Conservation (phyloP, 2,797 vertebrate species). For the Cirrhinus mrigala region DNA sequence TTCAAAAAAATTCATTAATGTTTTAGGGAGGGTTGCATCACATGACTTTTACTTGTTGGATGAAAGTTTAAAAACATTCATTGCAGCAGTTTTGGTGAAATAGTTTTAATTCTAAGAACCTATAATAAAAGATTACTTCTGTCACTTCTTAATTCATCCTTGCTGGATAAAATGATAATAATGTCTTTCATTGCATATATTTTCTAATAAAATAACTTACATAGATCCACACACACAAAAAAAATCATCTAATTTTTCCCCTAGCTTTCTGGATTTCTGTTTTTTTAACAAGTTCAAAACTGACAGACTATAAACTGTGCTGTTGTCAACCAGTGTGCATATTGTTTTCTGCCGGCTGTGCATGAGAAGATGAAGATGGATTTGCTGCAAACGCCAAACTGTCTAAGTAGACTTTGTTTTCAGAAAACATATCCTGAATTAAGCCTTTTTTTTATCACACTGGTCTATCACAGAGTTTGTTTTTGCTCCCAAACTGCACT, state of each 20-base stretch:
- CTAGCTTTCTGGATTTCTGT: not conserved
- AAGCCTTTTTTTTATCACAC: slow-evolving; percentile 3
- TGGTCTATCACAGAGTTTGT: not conserved
- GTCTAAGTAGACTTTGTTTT: not conserved
- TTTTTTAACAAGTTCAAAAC: not conserved
- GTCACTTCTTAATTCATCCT: too few relatives aligned
- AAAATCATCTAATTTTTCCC: not conserved
- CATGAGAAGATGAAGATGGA: not conserved
- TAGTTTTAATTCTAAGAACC: too few relatives aligned
- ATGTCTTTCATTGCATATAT: not conserved
- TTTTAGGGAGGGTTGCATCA: too few relatives aligned
- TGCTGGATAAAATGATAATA: too few relatives aligned
- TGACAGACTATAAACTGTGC: not conserved
- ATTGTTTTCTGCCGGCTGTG: not conserved
- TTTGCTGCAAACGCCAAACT: not conserved
- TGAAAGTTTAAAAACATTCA: too few relatives aligned
- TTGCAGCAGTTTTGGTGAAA: too few relatives aligned
- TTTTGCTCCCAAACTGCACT: not conserved
- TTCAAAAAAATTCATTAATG: too few relatives aligned
- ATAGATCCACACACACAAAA: not conserved
- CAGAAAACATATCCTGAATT: not conserved
- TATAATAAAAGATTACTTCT: too few relatives aligned
- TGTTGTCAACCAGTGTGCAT: not conserved
- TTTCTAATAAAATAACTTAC: not conserved
- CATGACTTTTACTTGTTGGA: too few relatives aligned